Conservation (phyloP, 2,113 vertebrate genomes). For the Trogon surrucura region DNA sequence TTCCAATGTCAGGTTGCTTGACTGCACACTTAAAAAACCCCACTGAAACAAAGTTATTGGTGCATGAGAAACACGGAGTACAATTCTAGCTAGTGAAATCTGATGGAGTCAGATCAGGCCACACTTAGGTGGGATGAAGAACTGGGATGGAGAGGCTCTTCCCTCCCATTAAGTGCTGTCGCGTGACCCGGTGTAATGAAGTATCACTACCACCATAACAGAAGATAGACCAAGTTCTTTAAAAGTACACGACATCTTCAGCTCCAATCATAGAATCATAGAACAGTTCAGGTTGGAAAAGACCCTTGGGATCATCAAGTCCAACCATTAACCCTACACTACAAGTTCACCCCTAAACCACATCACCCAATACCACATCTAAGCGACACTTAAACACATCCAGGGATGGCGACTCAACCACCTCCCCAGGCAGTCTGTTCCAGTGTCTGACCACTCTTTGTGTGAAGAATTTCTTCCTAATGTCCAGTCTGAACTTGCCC, state of each 20-base stretch:
- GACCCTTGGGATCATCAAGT: too few species aligned
- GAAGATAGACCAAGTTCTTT: not conserved
- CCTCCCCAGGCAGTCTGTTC: too few species aligned
- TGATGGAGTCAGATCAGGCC: not conserved
- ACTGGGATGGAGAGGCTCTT: not conserved
- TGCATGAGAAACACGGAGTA: not conserved
- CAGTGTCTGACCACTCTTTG: too few species aligned
- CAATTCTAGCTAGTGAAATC: not conserved
- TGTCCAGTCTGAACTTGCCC: too few species aligned
- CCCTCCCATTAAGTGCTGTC: not conserved
- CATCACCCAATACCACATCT: too few species aligned
- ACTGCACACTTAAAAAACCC: not conserved
- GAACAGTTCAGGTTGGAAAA: too few species aligned
- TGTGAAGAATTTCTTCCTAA: too few species aligned
- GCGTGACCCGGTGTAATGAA: not conserved
- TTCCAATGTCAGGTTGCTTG: not conserved
- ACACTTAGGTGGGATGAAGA: not conserved
- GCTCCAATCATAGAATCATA: not conserved
- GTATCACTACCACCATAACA: not conserved
- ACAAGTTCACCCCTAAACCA: too few species aligned
- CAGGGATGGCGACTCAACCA: too few species aligned
- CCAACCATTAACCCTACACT: too few species aligned
- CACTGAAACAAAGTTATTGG: not conserved
- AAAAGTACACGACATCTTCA: not conserved
- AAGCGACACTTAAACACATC: too few species aligned